Base-by-base conservation (phyloP, 2,888 invertebrate genomes). In the Herminia tarsipennalis region DNA sequence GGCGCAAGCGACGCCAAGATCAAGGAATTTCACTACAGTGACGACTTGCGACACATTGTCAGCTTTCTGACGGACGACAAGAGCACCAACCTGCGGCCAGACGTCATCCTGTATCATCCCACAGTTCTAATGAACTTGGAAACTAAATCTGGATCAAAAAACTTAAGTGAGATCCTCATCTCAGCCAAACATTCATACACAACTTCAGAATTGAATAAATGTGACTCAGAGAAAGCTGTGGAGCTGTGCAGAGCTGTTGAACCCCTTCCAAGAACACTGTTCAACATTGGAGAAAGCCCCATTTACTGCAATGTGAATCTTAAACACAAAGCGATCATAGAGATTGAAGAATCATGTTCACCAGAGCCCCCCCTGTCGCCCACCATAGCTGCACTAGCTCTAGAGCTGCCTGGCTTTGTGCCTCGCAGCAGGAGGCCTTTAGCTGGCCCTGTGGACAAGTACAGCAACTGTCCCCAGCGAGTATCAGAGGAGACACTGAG, bases 401-500 rank as follows among this genome's bases (percentile, higher is more conserved):
- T 92, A 21, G 91, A 92, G 74, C 64, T 92, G 33, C 92, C 92
- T 25, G 92, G 92, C 1, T 92, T 80, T 67, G 86, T 91, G 1
- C 92, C 92, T 24, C 79, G 87, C 24, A 76, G 83, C 57, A 81
- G 84, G 39, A 86, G 68, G 42, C 87, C 85, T 2, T 78, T 76
- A 44, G 76, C 64, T 60, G 78, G 76, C 35, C 65, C 78, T 21
- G 4, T 84, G 25, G 78, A 76, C 12, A 67, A 70, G 10, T 79
- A 80, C 29, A 80, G 80, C 22, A 80, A 70, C 40, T 74, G 77
- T 36, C 92, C 93, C 2, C 87, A 92, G 54, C 81, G 83, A 60
- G 85, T 93, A 3, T 92, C 93, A 4, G 89, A 93, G 53, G 88
- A 92, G 16, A 90, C 93, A 27, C 83, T 93, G 10, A 92, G 92